Evolutionary conservation across 2,797 vertebrate species (phyloP), one percentile per base, ranked within the genome.

Genomic region (Smutsia gigantea): DNA sequence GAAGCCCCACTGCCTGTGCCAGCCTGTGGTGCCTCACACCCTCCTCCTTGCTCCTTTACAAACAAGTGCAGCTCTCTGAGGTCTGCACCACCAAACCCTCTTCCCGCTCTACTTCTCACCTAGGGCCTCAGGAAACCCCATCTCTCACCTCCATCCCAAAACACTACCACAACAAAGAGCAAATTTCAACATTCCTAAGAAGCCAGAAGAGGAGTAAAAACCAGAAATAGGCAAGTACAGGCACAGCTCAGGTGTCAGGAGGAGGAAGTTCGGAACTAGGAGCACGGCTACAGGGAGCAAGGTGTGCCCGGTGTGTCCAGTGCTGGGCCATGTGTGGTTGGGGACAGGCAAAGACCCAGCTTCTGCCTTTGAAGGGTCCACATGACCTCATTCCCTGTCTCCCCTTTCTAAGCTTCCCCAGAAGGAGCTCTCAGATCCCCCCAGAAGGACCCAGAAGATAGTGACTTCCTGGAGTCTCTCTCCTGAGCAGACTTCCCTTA

Each of bases 191-290:
- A 64, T 61, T 55, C 57, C 8, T 34, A 88, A 75, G 66, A 95
- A 94, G 82, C 66, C 59, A 96, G 89, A 64, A 64, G 51, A 93
- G n/a, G 39, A 63, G 78, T 17, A n/a, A 85, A 79, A 79, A 7
- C 31, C 53, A 86, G 49, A 82, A 88, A 81, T 4, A 71, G 42
- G 31, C 59, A 77, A 78, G 51, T 21, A 34, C 18, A 64, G 66
- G n/a, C 78, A 39, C 3, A 83, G 29, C 53, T 75, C 78, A 79
- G 71, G 57, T 27, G 27, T 55, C 34, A 55, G 51, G 29, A 72
- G 34, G 31, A 92, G 13, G 1, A 34, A 77, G 11, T 42, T 78
- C 39, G 77, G 66, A 90, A 79, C 57, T 51, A 75, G 79, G 12
- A 69, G 18, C 77, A 29, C 21, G 69, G 57, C 59, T 78, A 10